phyloP scores from a whole-genome alignment of 1,140 invertebrate species.

The Grapholita molesta region DNA sequence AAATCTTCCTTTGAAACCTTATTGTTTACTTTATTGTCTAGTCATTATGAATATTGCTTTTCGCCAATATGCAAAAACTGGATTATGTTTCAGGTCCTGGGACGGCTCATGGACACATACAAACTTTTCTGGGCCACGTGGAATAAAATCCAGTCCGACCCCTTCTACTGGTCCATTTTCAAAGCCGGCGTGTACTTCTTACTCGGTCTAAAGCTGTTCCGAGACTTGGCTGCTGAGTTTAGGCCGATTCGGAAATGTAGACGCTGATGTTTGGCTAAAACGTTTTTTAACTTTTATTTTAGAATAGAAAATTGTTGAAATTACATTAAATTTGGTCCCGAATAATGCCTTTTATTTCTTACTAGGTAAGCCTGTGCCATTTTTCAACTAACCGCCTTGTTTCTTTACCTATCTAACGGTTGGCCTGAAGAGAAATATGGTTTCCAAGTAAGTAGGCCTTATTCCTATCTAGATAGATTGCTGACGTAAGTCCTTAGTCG shows the following conservation, averaged over 20 bases:
- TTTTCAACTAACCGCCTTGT: too few species aligned
- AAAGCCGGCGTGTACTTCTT: constrained; percentile 49
- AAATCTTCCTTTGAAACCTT: too few species aligned
- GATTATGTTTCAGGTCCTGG: background rate
- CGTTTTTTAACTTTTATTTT: background rate
- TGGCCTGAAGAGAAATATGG: too few species aligned
- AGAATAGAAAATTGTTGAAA: too few species aligned
- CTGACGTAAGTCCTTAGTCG: too few species aligned
- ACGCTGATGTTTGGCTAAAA: background rate
- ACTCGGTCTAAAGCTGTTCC: constrained; percentile 53
- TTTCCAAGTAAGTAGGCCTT: too few species aligned
- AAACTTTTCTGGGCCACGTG: background rate
- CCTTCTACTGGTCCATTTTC: constrained; percentile 40
- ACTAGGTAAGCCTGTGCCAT: too few species aligned
- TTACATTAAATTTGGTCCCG: too few species aligned
- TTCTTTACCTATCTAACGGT: too few species aligned
- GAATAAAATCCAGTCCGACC: constrained; percentile 27
- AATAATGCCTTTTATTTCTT: background rate
- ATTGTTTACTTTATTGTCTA: too few species aligned
- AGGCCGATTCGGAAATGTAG: background rate
- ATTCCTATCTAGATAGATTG: too few species aligned
- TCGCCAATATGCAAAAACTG: background rate
- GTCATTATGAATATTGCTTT: background rate
- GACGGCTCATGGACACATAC: background rate
- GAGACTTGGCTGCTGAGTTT: constrained; percentile 32